phyloP scores from a whole-genome alignment of 2,888 invertebrate genomes.

The Poecilus cupreus region DNA sequence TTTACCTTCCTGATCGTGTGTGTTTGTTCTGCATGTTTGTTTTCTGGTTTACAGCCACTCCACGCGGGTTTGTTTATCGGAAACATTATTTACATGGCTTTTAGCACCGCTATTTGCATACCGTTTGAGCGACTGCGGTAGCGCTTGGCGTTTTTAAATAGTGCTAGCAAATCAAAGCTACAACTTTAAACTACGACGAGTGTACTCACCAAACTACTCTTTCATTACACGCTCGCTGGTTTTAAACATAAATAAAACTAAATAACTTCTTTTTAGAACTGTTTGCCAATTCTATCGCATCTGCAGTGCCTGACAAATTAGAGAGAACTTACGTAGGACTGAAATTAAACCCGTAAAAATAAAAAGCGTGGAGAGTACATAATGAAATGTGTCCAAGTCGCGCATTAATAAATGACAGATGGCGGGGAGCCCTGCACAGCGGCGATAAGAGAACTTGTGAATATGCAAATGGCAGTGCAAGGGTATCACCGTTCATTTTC shows the following conservation, averaged over 20 bases:
- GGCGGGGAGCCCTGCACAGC: conserved; percentile 31
- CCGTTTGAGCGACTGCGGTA: conserved; percentile 33
- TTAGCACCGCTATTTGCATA: conserved; percentile 51
- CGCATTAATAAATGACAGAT: conserved; percentile 54
- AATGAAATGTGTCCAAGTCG: conserved; percentile 27
- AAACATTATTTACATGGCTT: conserved; percentile 57
- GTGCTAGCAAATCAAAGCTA: conserved; percentile 23
- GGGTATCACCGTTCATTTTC: conserved; percentile 40
- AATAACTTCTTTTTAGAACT: not conserved
- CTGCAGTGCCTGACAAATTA: not conserved
- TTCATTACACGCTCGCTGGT: not conserved
- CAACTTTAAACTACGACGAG: not conserved
- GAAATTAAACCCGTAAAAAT: not conserved
- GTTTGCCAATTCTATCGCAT: not conserved
- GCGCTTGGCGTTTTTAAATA: conserved; percentile 12
- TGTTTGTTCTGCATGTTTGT: conserved; percentile 48
- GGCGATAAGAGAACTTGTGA: conserved; percentile 46
- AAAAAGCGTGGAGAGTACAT: not conserved
- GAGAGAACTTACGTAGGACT: not conserved
- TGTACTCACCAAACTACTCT: not conserved
- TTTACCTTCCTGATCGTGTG: conserved; percentile 44
- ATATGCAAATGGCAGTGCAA: conserved; percentile 50
- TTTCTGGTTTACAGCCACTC: conserved; percentile 55
- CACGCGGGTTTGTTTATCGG: conserved; percentile 53
- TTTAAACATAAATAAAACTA: conserved; percentile 34